Base-by-base conservation (phyloP, 2,797 vertebrate genomes). In the Manis pentadactyla region DNA sequence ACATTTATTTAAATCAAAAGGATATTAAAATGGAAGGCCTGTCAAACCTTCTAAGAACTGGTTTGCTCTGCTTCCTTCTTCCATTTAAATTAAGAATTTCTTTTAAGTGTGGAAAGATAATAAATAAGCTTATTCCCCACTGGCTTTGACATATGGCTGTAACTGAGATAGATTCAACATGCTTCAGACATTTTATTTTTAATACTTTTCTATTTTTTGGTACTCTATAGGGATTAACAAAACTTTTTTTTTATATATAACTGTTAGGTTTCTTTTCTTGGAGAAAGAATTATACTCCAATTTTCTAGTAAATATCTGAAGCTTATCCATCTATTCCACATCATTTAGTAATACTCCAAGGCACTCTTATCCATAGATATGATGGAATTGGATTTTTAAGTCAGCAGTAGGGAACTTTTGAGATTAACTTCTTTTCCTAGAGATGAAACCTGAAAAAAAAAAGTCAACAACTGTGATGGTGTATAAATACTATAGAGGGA, bases 281-380 rank as follows among this genome's bases (percentile, higher is more conserved):
- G 79, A 13, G 85, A 98, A 97, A 96, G 66, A 97, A 95, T 96
- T 96, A 94, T 95, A 75, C 94, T 98, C 55, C 5, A 74, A 96
- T 97, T 97, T 98, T 97, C 96, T 98, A 98, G 97, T 95, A 96
- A 98, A 97, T 97, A 98, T 97, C 96, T 96, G 93, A 97, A 97
- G 96, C 96, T 97, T 98, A 94, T 95, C 66, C 87, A 92, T 95
- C 53, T 94, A 88, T 69, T 87, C 86, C 75, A 87, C 15, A 97
- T 93, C 77, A 94, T 77, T 96, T 86, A 87, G 49, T 89, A 89
- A 87, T 64, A 85, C 49, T 95, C 49, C n/a, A 78, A 89, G 74
- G 27, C 31, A 69, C 29, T 93, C 68, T 95, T 96, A 86, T 89
- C 85, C 88, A 95, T 10, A 95, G 93, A 95, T 84, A n/a, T 57